Conservation (phyloP, 2,888 invertebrate genomes). For the Notodonta dromedarius region DNA sequence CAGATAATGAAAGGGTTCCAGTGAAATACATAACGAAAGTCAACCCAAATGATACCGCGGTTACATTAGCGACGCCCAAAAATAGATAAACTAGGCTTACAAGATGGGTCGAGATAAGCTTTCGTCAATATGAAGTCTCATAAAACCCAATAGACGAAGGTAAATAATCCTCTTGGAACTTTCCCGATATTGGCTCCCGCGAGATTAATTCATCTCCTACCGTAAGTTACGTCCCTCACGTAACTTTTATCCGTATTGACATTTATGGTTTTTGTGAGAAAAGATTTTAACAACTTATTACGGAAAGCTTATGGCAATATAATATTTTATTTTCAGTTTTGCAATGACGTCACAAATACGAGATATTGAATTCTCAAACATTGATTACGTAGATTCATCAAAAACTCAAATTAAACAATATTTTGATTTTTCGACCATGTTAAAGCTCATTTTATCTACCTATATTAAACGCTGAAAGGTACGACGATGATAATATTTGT, state of each 20-base stretch:
- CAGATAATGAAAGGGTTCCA: background rate
- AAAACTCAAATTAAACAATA: too few relatives aligned
- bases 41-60: background rate
- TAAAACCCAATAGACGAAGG: conserved; percentile 2
- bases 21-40: background rate
- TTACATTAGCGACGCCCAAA: background rate
- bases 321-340: too few relatives aligned
- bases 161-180: conserved; percentile 1
- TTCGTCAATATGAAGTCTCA: background rate
- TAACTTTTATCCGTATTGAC: background rate
- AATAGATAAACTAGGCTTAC: background rate
- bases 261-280: too few relatives aligned
- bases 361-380: too few relatives aligned
- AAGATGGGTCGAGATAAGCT: background rate
- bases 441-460: too few relatives aligned
- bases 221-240: background rate
- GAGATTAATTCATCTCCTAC: background rate
- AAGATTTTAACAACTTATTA: too few relatives aligned
- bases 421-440: too few relatives aligned
- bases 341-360: too few relatives aligned
- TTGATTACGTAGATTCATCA: too few relatives aligned
- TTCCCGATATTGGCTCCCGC: background rate
- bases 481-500: too few relatives aligned
- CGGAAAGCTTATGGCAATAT: too few relatives aligned
- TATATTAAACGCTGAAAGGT: too few relatives aligned